Evolutionary conservation across 2,113 vertebrate genomes (phyloP).

Genomic region (rabbit (Oryctolagus cuniculus)): mOryCun1.1 NC_091440.1:24392001-24392500

Average conservation of each 20-base stretch:
- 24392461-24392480: background rate
- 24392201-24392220: background rate
- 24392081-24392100: background rate
- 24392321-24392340: background rate
- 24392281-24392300: background rate
- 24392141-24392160: background rate
- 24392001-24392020: background rate
- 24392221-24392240: background rate
- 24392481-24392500: background rate
- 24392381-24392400: background rate
- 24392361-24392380: background rate
- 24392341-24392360: background rate
- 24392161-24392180: background rate
- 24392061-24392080: background rate
- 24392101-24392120: background rate
- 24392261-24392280: background rate
- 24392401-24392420: background rate
- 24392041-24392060: background rate
- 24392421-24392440: background rate
- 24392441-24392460: background rate
- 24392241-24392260: background rate
- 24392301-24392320: background rate
- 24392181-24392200: background rate
- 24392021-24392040: background rate
- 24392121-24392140: background rate